Evolutionary conservation across 2,888 invertebrate species (phyloP).

Genomic region (Caenorhabditis auriculariae): DNA sequence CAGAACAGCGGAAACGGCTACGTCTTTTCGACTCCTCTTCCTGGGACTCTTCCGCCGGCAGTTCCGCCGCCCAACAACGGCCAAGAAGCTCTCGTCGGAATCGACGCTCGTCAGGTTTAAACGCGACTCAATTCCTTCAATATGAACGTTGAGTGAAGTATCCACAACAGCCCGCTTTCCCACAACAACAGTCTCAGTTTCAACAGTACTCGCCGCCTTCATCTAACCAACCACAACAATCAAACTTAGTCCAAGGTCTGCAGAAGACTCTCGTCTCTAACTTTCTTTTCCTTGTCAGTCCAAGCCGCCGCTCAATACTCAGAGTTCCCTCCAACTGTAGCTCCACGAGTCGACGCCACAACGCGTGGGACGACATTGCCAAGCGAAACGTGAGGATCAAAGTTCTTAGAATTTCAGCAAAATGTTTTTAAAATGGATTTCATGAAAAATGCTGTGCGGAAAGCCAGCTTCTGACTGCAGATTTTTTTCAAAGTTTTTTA

Average conservation of each 20-base stretch:
- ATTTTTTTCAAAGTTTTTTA: too few relatives aligned
- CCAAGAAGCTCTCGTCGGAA: constrained; percentile 25
- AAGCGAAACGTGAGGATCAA: constrained; percentile 25
- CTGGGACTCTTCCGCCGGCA: constrained; percentile 19
- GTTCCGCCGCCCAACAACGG: constrained; percentile 21
- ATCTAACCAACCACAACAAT: constrained; percentile 6
- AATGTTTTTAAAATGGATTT: too few relatives aligned
- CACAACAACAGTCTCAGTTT: not conserved
- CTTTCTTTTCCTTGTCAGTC: not conserved
- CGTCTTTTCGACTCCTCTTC: constrained; percentile 11
- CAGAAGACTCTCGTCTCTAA: too few relatives aligned
- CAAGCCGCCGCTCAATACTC: not conserved
- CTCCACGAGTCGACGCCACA: constrained; percentile 9
- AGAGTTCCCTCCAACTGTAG: constrained; percentile 8
- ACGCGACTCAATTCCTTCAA: too few relatives aligned
- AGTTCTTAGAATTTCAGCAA: too few relatives aligned
- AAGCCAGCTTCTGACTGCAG: too few relatives aligned
- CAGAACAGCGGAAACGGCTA: constrained; percentile 7
- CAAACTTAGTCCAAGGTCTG: not conserved
- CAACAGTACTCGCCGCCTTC: constrained; percentile 18
- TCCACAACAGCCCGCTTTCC: not conserved
- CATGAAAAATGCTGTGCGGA: too few relatives aligned
- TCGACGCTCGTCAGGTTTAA: too few relatives aligned
- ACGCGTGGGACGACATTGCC: constrained; percentile 25
- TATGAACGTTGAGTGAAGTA: too few relatives aligned